Conservation (phyloP, 2,797 vertebrate genomes). For the Sorex maritimensis region DNA sequence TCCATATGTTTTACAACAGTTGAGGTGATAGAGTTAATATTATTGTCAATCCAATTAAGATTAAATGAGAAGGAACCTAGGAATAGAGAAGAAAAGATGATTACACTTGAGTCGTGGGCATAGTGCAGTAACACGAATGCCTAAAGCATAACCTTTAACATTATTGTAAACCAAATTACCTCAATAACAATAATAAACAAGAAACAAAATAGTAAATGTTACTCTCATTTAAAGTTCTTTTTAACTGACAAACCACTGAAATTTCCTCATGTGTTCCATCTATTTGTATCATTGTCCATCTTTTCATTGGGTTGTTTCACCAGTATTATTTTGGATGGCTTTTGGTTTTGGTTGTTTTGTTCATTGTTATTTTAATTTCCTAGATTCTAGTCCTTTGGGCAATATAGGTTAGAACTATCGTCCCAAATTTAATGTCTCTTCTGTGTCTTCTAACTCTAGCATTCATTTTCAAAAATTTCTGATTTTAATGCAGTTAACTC, state of each 20-base stretch:
- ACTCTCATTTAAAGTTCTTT: not conserved
- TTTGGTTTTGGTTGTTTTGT: constrained; percentile 38
- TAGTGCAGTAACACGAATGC: too few relatives aligned
- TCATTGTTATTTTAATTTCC: not conserved
- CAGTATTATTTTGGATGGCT: constrained; percentile 50
- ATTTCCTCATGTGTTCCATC: constrained; percentile 8
- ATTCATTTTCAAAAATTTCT: not conserved
- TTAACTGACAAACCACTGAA: not conserved
- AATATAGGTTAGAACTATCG: constrained; percentile 29
- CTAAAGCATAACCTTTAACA: too few relatives aligned
- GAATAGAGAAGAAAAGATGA: too few relatives aligned
- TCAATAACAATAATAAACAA: too few relatives aligned
- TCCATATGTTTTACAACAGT: constrained; percentile 13
- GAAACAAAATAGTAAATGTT: too few relatives aligned
- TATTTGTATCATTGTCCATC: constrained; percentile 24
- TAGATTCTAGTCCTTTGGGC: constrained; percentile 31
- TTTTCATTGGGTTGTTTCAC: constrained; percentile 36
- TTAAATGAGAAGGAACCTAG: not conserved
- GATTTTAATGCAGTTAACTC: constrained; percentile 55
- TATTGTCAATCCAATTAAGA: not conserved
- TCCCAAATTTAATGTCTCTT: constrained; percentile 55
- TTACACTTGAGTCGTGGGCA: too few relatives aligned
- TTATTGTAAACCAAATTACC: too few relatives aligned
- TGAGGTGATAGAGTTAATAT: not conserved
- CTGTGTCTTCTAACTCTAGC: not conserved